phyloP scores from a whole-genome alignment of 2,888 invertebrate species.

The Eilema griseolum region DNA sequence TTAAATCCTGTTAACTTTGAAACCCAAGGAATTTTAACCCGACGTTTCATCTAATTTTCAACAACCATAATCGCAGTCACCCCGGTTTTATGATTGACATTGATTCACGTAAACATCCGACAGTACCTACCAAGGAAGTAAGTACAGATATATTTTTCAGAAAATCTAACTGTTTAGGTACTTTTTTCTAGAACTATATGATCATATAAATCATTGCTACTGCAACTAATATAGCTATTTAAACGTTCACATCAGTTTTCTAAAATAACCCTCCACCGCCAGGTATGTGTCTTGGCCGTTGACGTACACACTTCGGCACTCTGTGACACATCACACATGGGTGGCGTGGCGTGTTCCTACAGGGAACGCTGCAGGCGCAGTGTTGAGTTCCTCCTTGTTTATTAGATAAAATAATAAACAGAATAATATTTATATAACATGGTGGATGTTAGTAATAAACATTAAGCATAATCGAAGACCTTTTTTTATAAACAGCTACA shows the following conservation, averaged over 20 bases:
- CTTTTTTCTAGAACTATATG: not conserved
- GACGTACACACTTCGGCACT: conserved; percentile 55
- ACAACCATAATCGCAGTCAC: too few species aligned
- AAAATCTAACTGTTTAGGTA: too few species aligned
- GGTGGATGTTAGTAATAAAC: conserved; percentile 6
- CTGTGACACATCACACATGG: conserved; percentile 60
- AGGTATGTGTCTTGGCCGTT: conserved; percentile 45
- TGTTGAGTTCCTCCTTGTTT: conserved; percentile 45
- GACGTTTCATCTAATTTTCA: too few species aligned
- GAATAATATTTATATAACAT: conserved; percentile 7
- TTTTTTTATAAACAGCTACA: conserved; percentile 1
- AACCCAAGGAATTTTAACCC: too few species aligned
- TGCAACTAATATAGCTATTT: conserved; percentile 8
- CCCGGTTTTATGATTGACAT: too few species aligned
- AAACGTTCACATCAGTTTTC: conserved; percentile 10
- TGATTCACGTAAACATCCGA: too few species aligned
- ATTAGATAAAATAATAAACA: conserved; percentile 23
- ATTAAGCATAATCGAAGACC: not conserved
- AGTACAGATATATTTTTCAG: too few species aligned
- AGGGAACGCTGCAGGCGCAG: conserved; percentile 36
- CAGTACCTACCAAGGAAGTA: too few species aligned
- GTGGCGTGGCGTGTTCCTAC: conserved; percentile 22
- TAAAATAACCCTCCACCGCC: conserved; percentile 20
- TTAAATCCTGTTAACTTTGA: too few species aligned
- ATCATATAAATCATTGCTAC: not conserved